Conservation (phyloP, 23 tunicate species). For the Halocynthia aurantium region DNA sequence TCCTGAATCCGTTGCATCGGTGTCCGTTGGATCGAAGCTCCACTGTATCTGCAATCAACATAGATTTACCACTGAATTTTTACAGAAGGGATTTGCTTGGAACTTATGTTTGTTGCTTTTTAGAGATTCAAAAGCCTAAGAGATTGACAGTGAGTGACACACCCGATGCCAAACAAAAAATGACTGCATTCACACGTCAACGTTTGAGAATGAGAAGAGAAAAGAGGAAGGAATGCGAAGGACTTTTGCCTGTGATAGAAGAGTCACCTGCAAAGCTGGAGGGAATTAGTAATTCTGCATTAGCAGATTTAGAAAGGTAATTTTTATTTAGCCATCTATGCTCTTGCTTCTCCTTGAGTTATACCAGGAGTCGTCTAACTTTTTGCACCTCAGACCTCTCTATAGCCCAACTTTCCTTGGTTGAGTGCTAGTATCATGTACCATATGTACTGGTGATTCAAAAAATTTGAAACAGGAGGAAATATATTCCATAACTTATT, state of each 20-base stretch:
- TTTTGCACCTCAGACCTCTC: no score
- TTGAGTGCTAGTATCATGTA: no score
- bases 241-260: slow-evolving; percentile 34
- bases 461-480: no score
- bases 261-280: slow-evolving; percentile 79
- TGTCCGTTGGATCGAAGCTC: no score
- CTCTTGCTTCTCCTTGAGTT: background rate
- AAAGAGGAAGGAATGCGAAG: background rate
- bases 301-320: background rate
- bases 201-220: slow-evolving; percentile 48
- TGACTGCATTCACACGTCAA: slow-evolving; percentile 77
- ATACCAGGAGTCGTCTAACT: background rate
- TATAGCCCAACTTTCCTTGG: no score
- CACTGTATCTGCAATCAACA: background rate
- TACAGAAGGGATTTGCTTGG: background rate
- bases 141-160: slow-evolving; percentile 65
- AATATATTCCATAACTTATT: no score
- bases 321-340: background rate
- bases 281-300: background rate
- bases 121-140: background rate
- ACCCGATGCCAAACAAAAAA: slow-evolving; percentile 64
- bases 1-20: no score
- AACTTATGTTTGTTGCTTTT: background rate
- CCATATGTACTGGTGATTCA: no score
- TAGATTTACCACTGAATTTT: slow-evolving; percentile 1